Conservation (phyloP, 2,797 vertebrate species). For the Setipinna tenuifilis region DNA sequence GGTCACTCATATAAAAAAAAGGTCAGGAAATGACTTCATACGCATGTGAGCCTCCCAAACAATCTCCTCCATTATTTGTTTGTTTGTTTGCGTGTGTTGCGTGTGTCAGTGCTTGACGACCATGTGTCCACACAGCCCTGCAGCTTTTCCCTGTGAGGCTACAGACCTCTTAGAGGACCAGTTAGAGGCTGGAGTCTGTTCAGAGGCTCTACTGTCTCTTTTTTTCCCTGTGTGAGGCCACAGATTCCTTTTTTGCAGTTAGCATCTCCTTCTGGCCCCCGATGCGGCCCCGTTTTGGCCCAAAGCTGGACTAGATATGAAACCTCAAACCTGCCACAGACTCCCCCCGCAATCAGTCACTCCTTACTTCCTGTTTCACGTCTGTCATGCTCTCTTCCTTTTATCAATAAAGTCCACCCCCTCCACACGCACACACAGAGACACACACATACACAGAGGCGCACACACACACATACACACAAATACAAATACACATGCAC, state of each 20-base stretch:
- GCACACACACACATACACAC: no score
- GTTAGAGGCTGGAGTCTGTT: background rate
- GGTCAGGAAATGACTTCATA: background rate
- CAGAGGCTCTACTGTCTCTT: background rate
- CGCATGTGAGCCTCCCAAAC: background rate
- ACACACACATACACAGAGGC: conserved; percentile 50
- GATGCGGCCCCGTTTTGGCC: background rate
- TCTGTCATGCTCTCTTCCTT: background rate
- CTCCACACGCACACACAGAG: conserved; percentile 47
- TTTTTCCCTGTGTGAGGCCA: background rate
- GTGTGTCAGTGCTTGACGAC: background rate
- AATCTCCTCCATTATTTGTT: background rate
- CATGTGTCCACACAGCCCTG: background rate
- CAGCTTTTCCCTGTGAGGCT: background rate
- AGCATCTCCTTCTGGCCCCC: background rate
- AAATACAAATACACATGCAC: no score
- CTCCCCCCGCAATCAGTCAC: background rate
- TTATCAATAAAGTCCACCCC: background rate
- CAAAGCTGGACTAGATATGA: background rate
- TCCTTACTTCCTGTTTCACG: background rate
- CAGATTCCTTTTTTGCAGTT: background rate
- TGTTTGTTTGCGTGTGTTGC: background rate
- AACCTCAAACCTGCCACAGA: background rate
- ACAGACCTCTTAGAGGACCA: background rate
- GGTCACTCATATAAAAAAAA: background rate